These are phyloP conservation scores for Thymelicus sylvestris DNA, from an alignment of 2,888 invertebrate species.

Conservation along the genomic window DNA sequence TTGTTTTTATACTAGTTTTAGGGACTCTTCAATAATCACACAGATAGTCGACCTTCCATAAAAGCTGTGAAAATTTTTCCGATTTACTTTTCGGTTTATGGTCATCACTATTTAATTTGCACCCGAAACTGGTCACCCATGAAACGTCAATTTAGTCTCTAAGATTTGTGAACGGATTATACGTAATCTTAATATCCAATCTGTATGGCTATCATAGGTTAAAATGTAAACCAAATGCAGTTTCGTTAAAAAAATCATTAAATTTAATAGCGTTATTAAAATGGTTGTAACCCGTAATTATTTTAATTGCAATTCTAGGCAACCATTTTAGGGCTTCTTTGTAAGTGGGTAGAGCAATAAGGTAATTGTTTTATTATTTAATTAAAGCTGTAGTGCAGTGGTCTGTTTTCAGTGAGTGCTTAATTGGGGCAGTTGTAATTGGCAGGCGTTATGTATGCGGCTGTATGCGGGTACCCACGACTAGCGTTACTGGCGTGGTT, in stretches of 20 bases:
- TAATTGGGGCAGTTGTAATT: slow-evolving; percentile 20
- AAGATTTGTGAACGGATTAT: no score
- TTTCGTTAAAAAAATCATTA: background rate
- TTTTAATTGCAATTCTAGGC: slow-evolving; percentile 11
- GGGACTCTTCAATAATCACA: no score
- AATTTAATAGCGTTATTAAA: background rate
- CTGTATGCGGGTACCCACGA: background rate
- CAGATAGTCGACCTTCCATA: no score
- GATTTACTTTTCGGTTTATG: no score
- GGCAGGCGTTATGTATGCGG: background rate
- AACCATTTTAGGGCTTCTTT: slow-evolving; percentile 10
- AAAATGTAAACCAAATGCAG: background rate
- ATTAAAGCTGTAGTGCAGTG: slow-evolving; percentile 4
- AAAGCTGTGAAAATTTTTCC: no score
- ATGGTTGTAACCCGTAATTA: background rate
- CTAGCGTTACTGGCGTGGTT: background rate
- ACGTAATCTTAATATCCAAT: background rate
- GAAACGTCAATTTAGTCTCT: no score
- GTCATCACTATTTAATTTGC: no score
- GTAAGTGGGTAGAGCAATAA: background rate
- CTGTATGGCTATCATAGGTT: background rate
- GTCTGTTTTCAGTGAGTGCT: background rate
- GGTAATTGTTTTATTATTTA: slow-evolving; percentile 28
- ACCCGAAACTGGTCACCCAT: no score
- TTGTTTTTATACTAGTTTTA: no score